These are phyloP conservation scores for Zoroaster sp. DNA, from an alignment of 53 echinoderm and acorn worm species.

Conservation along the genomic window DNA sequence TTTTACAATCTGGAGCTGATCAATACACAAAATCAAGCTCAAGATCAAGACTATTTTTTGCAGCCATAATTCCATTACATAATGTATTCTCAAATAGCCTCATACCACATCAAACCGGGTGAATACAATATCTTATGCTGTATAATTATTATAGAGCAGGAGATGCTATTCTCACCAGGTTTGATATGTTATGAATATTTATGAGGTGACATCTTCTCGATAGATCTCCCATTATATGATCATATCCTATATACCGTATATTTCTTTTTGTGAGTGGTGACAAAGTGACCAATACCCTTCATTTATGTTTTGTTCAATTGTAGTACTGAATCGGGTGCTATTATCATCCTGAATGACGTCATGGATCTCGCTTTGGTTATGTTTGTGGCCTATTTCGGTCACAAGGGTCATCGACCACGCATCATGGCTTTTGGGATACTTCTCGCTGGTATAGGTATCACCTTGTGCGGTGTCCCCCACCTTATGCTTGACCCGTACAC, in stretches of 20 bases:
- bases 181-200: too few species aligned
- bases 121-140: too few species aligned
- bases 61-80: too few species aligned
- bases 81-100: too few species aligned
- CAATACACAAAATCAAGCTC: too few species aligned
- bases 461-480: constrained; percentile 66
- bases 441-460: constrained; percentile 49
- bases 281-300: too few species aligned
- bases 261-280: not conserved
- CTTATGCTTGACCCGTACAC: constrained; percentile 43
- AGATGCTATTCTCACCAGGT: too few species aligned
- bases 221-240: not conserved
- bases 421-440: constrained; percentile 61
- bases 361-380: constrained; percentile 54
- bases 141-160: too few species aligned
- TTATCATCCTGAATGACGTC: constrained; percentile 60
- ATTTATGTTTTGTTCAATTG: not conserved
- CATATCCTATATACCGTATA: not conserved
- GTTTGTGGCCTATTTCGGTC: constrained; percentile 68
- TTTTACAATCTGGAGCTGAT: too few species aligned
- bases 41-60: not conserved
- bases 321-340: constrained; percentile 60
- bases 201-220: too few species aligned
- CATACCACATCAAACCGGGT: too few species aligned
- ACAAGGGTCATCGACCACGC: constrained; percentile 64